These are phyloP conservation scores for Orgyia antiqua DNA, from an alignment of 2,888 invertebrate genomes.

Conservation along the genomic window DNA sequence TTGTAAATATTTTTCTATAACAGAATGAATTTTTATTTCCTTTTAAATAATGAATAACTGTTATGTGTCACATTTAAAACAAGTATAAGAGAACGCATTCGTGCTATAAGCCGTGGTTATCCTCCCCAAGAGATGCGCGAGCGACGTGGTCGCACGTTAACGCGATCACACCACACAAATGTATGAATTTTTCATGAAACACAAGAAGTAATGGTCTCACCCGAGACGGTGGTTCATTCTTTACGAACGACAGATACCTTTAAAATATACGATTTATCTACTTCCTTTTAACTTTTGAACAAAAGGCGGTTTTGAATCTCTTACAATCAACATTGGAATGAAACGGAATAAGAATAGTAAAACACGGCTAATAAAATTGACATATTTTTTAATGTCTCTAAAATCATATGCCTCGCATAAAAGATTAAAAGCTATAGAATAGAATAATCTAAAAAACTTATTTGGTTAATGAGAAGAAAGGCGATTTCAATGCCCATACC, in stretches of 20 bases:
- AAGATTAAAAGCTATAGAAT: too few relatives aligned
- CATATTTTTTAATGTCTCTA: too few relatives aligned
- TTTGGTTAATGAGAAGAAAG: background rate
- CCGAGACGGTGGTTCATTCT: conserved; percentile 71
- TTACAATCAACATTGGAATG: too few relatives aligned
- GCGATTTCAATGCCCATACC: too few relatives aligned
- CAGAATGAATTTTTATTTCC: too few relatives aligned
- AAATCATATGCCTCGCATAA: too few relatives aligned
- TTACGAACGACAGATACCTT: conserved; percentile 70
- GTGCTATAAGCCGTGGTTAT: conserved; percentile 45
- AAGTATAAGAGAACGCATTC: conserved; percentile 21
- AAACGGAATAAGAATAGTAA: too few relatives aligned
- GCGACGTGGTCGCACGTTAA: conserved; percentile 49
- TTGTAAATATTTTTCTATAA: too few relatives aligned
- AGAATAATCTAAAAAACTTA: background rate
- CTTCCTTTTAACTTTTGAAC: too few relatives aligned
- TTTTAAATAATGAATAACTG: conserved; percentile 33
- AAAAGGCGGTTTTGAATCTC: too few relatives aligned
- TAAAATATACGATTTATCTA: conserved; percentile 60
- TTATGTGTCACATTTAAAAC: conserved; percentile 33
- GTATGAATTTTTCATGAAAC: conserved; percentile 74
- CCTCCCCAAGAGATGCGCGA: conserved; percentile 52
- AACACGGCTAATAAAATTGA: too few relatives aligned
- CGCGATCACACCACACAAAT: conserved; percentile 58
- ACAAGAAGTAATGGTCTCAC: conserved; percentile 69